Percentiles rank a stretch among this genome's conserved stretches.
Evolutionary conservation across 2,888 invertebrate genomes (phyloP).

Genomic region (Drosophila setosimentum): DNA sequence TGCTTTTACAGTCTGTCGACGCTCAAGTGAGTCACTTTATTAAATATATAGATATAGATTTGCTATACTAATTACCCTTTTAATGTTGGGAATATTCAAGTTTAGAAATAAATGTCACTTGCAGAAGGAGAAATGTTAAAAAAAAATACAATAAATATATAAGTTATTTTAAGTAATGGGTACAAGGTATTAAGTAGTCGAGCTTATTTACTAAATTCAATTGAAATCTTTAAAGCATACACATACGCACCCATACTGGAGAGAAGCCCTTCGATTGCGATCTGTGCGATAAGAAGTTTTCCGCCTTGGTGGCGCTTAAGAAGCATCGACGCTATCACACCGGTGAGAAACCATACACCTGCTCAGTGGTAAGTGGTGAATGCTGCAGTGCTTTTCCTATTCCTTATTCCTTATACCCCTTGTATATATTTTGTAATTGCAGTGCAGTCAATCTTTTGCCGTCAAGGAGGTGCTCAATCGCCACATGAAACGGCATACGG

Average conservation of each 20-base stretch:
- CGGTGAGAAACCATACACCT: conserved; percentile 89
- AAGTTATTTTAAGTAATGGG: not conserved
- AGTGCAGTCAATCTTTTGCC: conserved; percentile 92
- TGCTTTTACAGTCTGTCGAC: conserved; percentile 88
- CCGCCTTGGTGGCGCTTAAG: conserved; percentile 90
- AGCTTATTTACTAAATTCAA: not conserved
- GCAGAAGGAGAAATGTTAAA: not conserved
- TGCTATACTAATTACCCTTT: not conserved
- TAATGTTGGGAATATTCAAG: not conserved
- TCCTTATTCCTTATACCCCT: not conserved
- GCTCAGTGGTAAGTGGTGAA: conserved; percentile 86
- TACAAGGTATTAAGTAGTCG: not conserved
- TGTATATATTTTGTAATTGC: conserved; percentile 56
- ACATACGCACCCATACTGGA: conserved; percentile 89
- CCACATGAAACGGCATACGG: conserved; percentile 89
- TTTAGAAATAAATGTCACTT: not conserved
- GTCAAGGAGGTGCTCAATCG: conserved; percentile 94
- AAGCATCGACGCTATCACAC: conserved; percentile 89
- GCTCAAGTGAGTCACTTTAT: conserved; percentile 83
- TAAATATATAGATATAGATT: not conserved
- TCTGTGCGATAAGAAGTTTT: conserved; percentile 89
- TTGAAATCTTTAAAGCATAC: conserved; percentile 85
- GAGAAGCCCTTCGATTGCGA: conserved; percentile 90
- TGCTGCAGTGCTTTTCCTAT: not conserved
- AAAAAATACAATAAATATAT: not conserved